A percentile compares a stretch with the other conserved stretches of the same genome.
These are phyloP conservation scores for Arenaria interpres DNA, from an alignment of 2,113 vertebrate species.

Conservation along the genomic window DNA sequence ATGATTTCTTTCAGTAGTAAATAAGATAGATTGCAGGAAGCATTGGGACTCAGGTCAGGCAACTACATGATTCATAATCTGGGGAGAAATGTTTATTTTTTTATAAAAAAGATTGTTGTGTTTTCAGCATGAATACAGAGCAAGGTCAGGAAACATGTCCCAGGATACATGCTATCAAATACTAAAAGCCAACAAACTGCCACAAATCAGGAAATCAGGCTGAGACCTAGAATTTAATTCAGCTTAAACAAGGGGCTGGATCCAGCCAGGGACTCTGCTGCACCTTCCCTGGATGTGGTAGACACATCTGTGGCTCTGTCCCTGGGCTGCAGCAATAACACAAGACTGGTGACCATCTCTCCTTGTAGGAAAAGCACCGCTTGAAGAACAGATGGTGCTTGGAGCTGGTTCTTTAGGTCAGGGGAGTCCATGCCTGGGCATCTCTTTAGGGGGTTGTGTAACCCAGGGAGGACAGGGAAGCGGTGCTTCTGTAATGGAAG, in stretches of 20 bases:
- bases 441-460: not conserved
- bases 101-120: not conserved
- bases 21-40: not conserved
- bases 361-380: not conserved
- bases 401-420: not conserved
- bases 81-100: constrained; percentile 1
- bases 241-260: not conserved
- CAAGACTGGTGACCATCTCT: not conserved
- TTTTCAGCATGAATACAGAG: constrained; percentile 2
- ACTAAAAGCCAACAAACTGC: not conserved
- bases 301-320: not conserved
- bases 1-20: constrained; percentile 16
- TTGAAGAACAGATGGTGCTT: not conserved
- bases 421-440: not conserved
- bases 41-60: not conserved
- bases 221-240: not conserved
- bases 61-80: constrained; percentile 13
- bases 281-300: not conserved
- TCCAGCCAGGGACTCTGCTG: not conserved
- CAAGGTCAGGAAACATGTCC: not conserved
- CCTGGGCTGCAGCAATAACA: not conserved
- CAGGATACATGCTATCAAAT: not conserved
- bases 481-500: not conserved
- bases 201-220: not conserved
- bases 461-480: not conserved